Percentiles rank a stretch among this genome's conserved stretches.
Evolutionary conservation across 2,888 invertebrate species (phyloP).

Genomic region (Eristalinus sepulchralis): DNA sequence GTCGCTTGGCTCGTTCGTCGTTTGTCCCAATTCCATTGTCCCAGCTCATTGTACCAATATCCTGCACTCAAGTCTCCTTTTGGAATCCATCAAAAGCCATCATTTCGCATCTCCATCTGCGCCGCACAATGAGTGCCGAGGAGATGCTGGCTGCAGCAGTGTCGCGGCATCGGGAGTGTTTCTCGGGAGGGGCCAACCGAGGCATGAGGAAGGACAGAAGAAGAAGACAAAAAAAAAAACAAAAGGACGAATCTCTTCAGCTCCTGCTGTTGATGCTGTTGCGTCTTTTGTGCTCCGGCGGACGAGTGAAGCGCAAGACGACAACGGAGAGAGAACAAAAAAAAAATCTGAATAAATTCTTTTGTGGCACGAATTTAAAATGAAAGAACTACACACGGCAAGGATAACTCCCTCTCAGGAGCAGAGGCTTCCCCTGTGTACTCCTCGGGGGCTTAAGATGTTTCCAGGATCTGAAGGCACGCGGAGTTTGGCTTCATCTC

Average conservation of each 20-base stretch:
- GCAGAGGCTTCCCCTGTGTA: not conserved
- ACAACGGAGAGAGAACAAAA: not conserved
- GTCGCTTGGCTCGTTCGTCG: not conserved
- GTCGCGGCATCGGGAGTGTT: constrained; percentile 13
- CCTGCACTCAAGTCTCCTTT: constrained; percentile 61
- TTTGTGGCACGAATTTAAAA: constrained; percentile 59
- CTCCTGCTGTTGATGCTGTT: constrained; percentile 63
- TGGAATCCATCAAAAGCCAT: constrained; percentile 68
- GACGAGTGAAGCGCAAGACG: constrained; percentile 23
- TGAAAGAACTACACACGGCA: constrained; percentile 48
- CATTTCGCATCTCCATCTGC: constrained; percentile 48
- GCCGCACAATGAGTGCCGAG: constrained; percentile 30
- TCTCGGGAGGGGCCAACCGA: not conserved
- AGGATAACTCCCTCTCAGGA: constrained; percentile 7
- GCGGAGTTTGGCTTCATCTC: constrained; percentile 20
- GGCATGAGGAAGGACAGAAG: not conserved
- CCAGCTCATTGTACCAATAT: constrained; percentile 65
- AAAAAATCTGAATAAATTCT: constrained; percentile 63
- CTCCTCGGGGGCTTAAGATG: constrained; percentile 32
- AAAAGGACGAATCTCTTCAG: constrained; percentile 31
- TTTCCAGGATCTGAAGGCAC: not conserved
- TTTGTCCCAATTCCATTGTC: constrained; percentile 66
- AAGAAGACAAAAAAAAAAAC: constrained; percentile 22
- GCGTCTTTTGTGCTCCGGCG: constrained; percentile 63
- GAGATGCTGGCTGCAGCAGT: constrained; percentile 23